phyloP scores from a whole-genome alignment of 2,113 vertebrate species.

The Aegithalos caudatus region DNA sequence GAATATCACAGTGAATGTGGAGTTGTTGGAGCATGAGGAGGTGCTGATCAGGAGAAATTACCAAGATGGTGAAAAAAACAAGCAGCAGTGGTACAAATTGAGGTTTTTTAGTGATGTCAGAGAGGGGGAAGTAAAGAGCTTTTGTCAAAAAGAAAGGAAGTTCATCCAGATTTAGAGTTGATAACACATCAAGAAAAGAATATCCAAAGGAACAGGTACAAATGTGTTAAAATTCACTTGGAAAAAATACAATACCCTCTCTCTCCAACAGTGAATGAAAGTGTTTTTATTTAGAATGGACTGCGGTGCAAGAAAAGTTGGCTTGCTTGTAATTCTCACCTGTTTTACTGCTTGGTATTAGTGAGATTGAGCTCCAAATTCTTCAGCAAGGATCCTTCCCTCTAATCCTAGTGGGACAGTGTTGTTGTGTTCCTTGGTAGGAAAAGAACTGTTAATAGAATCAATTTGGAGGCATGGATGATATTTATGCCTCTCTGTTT shows the following conservation, averaged over 20 bases:
- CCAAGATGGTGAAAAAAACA: background rate
- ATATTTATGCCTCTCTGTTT: constrained; percentile 46
- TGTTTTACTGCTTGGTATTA: background rate
- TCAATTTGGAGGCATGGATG: constrained; percentile 2
- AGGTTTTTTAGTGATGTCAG: background rate
- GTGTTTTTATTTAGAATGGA: background rate
- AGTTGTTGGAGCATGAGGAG: accelerated
- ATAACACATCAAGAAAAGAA: background rate
- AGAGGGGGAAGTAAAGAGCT: background rate
- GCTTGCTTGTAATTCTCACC: background rate
- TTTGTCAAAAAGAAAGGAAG: background rate
- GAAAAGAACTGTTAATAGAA: constrained; percentile 45
- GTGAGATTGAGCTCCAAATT: background rate
- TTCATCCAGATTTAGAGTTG: background rate
- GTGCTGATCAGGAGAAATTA: background rate
- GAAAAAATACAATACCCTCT: too few relatives aligned
- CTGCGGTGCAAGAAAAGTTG: background rate
- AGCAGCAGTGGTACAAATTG: background rate
- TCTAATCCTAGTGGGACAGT: background rate
- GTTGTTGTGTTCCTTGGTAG: constrained; percentile 20
- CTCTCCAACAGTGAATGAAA: background rate
- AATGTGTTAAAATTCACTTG: background rate
- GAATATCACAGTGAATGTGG: background rate
- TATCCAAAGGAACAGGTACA: background rate
- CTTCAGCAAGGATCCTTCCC: background rate